phyloP scores from a whole-genome alignment of 2,113 vertebrate genomes.

The Opisthocomus hoazin region DNA sequence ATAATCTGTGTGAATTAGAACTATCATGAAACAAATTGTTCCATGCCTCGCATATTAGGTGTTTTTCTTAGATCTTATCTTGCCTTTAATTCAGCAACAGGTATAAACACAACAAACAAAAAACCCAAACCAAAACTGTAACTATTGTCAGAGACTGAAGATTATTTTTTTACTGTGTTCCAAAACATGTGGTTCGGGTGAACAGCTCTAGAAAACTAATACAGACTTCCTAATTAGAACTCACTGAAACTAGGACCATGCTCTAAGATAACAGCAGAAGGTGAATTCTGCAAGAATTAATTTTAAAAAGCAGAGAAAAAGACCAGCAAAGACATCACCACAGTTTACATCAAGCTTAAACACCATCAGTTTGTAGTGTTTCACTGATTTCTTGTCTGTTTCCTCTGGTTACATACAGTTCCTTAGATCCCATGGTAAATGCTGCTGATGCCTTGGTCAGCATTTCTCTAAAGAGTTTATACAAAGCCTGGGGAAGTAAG shows the following conservation, averaged over 20 bases:
- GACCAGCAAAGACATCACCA: background rate
- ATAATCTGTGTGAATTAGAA: background rate
- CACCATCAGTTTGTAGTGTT: background rate
- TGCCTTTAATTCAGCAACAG: background rate
- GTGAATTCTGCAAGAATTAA: background rate
- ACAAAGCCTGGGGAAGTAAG: background rate
- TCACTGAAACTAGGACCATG: background rate
- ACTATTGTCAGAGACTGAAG: background rate
- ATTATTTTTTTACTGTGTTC: background rate
- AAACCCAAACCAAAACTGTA: background rate
- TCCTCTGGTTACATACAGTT: background rate
- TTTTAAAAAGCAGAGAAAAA: background rate
- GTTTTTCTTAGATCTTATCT: conserved; percentile 34
- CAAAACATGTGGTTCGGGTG: background rate
- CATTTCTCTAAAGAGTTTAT: background rate
- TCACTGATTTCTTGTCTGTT: background rate
- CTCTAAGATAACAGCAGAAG: background rate
- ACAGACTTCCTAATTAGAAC: background rate
- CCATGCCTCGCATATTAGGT: background rate
- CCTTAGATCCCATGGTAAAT: background rate
- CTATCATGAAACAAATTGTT: background rate
- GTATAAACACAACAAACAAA: background rate
- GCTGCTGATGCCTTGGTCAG: background rate
- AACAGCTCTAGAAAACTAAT: background rate
- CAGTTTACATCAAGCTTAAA: background rate